These are phyloP conservation scores for Oscheius sp. DNA, from an alignment of 1,140 invertebrate genomes.

Conservation along the genomic window DNA sequence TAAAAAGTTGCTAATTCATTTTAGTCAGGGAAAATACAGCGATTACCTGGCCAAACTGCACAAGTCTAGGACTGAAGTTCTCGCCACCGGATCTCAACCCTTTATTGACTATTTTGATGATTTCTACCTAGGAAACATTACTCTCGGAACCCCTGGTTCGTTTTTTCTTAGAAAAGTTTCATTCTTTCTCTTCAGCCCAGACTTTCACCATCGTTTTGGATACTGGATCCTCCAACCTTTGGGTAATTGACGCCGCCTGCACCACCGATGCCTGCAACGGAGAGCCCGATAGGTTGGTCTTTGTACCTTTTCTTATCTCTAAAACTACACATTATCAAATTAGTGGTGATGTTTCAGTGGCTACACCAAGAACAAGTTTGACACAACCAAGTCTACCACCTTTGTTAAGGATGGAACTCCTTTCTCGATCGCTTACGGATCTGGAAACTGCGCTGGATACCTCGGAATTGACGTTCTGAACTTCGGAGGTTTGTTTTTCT, in stretches of 20 bases:
- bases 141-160: conserved; percentile 36
- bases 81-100: conserved; percentile 28
- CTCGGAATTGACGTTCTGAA: conserved; percentile 36
- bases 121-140: conserved; percentile 50
- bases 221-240: conserved; percentile 50
- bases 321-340: too few species aligned
- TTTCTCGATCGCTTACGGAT: conserved; percentile 47
- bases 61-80: conserved; percentile 13
- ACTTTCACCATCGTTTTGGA: conserved; percentile 47
- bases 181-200: conserved; percentile 20
- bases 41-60: conserved; percentile 10
- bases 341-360: too few species aligned
- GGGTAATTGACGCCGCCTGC: conserved; percentile 45
- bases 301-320: background rate
- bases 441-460: conserved; percentile 40
- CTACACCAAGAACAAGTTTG: conserved; percentile 42
- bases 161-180: background rate
- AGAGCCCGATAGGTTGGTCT: conserved; percentile 23
- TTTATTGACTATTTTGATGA: conserved; percentile 45
- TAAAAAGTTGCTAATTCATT: background rate
- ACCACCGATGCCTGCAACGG: conserved; percentile 45
- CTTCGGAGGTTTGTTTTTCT: too few species aligned
- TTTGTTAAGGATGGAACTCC: conserved; percentile 26
- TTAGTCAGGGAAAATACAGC: conserved; percentile 9
- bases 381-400: conserved; percentile 40